A percentile compares a stretch with the other conserved stretches of the same genome.
Conservation (phyloP, 2,797 vertebrate species). For the Taenioides sp. region DNA sequence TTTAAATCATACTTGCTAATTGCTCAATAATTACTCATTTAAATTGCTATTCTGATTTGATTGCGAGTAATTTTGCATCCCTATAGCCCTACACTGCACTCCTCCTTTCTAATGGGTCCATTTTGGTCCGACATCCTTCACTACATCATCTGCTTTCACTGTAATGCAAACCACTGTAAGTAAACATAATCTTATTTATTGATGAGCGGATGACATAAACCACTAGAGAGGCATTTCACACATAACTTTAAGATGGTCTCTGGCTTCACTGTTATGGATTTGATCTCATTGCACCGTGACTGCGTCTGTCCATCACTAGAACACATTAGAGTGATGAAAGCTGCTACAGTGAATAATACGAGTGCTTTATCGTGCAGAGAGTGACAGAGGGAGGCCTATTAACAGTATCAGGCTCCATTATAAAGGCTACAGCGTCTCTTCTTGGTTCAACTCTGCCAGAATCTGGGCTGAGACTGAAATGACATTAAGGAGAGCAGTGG, state of each 20-base stretch:
- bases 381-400: slow-evolving; percentile 8
- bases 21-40: no score
- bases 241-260: slow-evolving; percentile 8
- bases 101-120: background rate
- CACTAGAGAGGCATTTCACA: background rate
- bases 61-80: no score
- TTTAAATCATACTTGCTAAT: no score
- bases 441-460: background rate
- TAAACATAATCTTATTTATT: background rate
- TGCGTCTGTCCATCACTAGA: background rate
- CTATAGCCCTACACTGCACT: background rate
- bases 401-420: slow-evolving; percentile 4
- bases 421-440: background rate
- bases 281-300: background rate
- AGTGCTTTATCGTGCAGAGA: background rate
- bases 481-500: slow-evolving; percentile 18
- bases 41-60: no score
- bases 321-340: slow-evolving; percentile 23
- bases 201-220: background rate
- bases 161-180: background rate
- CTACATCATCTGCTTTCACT: background rate
- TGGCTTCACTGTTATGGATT: background rate
- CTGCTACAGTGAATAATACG: slow-evolving; percentile 20
- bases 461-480: slow-evolving; percentile 14
- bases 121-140: background rate